A percentile compares a stretch with the other conserved stretches of the same genome.
Conservation (phyloP, 2,888 invertebrate species). For the Timema cristinae region DNA sequence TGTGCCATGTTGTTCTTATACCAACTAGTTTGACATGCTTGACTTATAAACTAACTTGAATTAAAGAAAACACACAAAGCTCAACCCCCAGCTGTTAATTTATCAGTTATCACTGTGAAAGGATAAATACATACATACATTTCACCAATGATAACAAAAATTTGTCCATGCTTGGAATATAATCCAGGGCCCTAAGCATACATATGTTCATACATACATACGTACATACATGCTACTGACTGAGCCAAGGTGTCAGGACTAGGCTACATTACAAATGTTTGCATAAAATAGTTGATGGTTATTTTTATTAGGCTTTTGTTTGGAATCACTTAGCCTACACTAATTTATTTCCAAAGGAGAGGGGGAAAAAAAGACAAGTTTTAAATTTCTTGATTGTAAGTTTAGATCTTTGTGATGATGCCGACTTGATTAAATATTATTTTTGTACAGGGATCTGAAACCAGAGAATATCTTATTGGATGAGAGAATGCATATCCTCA, state of each 20-base stretch:
- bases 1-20: no score
- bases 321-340: neutral
- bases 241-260: no score
- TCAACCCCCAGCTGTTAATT: no score
- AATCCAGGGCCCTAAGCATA: no score
- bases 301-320: neutral
- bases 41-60: no score
- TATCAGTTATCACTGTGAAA: no score
- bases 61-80: no score
- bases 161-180: no score
- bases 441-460: conserved; percentile 67
- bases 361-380: neutral
- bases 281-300: neutral
- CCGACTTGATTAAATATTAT: conserved; percentile 12
- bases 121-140: no score
- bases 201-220: conserved; percentile 3
- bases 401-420: neutral
- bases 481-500: conserved; percentile 92
- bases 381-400: no score
- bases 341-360: neutral
- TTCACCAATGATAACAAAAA: no score
- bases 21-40: no score
- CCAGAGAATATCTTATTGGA: conserved; percentile 96
- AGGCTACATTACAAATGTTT: neutral
- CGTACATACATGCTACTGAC: neutral